Evolutionary conservation across 2,113 vertebrate species (phyloP).

Genomic region (Nyctibius bracteatus): DNA sequence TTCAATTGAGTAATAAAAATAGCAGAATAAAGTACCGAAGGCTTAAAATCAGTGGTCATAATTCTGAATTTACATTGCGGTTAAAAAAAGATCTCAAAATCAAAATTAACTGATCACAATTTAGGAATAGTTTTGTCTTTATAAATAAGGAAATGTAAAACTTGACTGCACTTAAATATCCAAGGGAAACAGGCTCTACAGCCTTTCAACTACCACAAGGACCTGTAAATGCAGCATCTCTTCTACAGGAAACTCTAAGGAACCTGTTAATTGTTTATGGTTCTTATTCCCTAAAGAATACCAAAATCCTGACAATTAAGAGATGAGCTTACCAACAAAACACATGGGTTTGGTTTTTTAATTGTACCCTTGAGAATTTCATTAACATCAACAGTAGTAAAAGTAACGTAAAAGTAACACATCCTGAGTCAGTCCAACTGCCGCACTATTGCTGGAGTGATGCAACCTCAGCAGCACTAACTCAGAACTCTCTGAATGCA

Average conservation of each 20-base stretch:
- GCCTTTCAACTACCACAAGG: background rate
- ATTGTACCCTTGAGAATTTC: background rate
- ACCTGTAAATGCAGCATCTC: background rate
- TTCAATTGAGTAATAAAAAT: background rate
- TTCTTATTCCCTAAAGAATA: background rate
- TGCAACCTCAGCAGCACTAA: background rate
- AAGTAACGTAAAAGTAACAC: background rate
- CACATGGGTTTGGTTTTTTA: rapidly evolving
- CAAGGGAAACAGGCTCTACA: background rate
- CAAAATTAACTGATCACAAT: background rate
- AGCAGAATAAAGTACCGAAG: background rate
- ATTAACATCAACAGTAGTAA: background rate
- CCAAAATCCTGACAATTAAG: background rate
- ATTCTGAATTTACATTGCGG: background rate
- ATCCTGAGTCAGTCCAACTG: background rate
- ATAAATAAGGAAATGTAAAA: background rate
- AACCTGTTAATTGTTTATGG: background rate
- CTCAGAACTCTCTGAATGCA: background rate
- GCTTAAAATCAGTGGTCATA: background rate
- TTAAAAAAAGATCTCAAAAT: background rate
- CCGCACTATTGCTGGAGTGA: background rate
- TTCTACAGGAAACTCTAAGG: background rate
- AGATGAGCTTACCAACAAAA: background rate
- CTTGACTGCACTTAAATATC: background rate
- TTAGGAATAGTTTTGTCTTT: background rate